Percentiles rank a stretch among this genome's conserved stretches.
phyloP scores from a whole-genome alignment of 2,797 vertebrate genomes.

The Galagoides demidoff region DNA sequence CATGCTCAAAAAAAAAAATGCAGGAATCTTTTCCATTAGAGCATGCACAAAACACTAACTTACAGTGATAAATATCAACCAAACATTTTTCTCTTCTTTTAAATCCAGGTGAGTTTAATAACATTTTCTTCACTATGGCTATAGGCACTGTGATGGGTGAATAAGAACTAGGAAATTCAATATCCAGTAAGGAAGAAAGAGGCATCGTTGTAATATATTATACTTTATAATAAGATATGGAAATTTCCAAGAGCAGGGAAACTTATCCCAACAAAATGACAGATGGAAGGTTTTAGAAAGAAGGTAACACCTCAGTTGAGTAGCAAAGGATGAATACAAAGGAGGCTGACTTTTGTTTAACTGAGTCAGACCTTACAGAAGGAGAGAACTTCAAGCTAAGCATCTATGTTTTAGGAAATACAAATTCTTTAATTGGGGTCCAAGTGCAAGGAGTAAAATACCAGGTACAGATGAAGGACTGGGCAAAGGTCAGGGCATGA shows the following conservation, averaged over 20 bases:
- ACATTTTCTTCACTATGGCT: not conserved
- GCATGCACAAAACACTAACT: not conserved
- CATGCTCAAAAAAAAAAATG: not conserved
- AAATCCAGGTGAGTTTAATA: not conserved
- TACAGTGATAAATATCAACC: not conserved
- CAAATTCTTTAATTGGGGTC: not conserved
- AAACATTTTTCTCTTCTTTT: not conserved
- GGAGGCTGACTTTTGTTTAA: not conserved
- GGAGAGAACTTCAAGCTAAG: not conserved
- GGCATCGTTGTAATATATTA: not conserved
- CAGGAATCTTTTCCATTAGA: not conserved
- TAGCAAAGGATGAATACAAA: not conserved
- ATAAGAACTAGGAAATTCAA: slow-evolving; percentile 24
- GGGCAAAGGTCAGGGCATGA: not conserved
- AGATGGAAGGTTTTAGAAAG: not conserved
- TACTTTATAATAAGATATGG: not conserved
- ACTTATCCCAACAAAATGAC: not conserved
- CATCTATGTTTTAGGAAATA: not conserved
- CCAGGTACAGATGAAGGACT: not conserved
- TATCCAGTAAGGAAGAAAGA: not conserved
- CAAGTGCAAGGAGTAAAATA: not conserved
- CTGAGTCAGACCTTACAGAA: not conserved
- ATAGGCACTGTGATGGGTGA: not conserved
- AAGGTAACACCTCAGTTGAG: not conserved
- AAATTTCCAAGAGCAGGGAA: not conserved